Percentiles rank a stretch among this genome's conserved stretches.
phyloP scores from a whole-genome alignment of 2,888 invertebrate species.

The Nematopogon swammerdamellus region DNA sequence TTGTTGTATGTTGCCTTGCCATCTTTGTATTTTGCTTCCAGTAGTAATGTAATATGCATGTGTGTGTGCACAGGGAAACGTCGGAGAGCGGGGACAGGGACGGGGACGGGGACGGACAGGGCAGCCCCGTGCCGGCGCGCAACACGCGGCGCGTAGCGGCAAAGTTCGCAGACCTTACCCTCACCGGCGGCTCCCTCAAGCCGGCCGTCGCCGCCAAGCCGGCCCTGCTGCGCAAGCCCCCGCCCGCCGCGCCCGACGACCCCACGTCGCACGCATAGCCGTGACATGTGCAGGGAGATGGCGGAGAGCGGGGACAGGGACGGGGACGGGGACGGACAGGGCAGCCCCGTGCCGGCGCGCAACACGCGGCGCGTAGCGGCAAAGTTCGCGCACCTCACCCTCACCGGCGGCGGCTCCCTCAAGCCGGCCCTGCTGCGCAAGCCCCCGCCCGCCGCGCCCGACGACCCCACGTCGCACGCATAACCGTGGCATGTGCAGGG shows the following conservation, averaged over 20 bases:
- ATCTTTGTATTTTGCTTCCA: too few species aligned
- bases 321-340: constrained; percentile 10
- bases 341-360: constrained; percentile 54
- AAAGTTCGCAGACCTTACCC: constrained; percentile 62
- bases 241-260: constrained; percentile 10
- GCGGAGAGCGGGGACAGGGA: not conserved
- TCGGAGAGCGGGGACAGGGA: not conserved
- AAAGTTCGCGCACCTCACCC: constrained; percentile 62
- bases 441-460: constrained; percentile 18
- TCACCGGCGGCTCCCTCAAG: constrained; percentile 64
- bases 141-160: constrained; percentile 62
- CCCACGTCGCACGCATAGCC: constrained; percentile 12
- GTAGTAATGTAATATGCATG: too few species aligned
- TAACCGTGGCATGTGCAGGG: too few species aligned
- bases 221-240: constrained; percentile 55
- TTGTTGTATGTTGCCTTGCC: too few species aligned
- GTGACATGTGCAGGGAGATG: too few species aligned
- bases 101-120: constrained; percentile 10
- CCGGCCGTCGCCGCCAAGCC: constrained; percentile 80
- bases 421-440: constrained; percentile 66
- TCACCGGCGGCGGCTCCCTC: constrained; percentile 61
- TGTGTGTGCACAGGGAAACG: too few species aligned
- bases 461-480: constrained; percentile 10
- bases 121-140: constrained; percentile 54
- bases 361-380: constrained; percentile 62